phyloP scores from a whole-genome alignment of 2,888 invertebrate species.

The Thymelicus lineola region DNA sequence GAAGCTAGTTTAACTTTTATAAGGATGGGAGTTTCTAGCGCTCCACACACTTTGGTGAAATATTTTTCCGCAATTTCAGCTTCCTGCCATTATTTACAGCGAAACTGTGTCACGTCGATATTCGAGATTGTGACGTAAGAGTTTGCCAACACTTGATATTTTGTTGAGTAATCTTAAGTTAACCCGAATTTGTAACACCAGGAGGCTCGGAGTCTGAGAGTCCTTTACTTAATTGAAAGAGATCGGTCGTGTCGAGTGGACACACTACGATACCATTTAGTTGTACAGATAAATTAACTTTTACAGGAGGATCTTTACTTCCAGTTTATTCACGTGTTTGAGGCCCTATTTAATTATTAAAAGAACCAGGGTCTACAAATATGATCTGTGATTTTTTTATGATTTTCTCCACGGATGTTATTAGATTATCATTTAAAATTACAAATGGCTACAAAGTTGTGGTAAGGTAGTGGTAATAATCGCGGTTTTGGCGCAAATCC shows the following conservation, averaged over 20 bases:
- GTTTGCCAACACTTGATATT: conserved; percentile 29
- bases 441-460: too few relatives aligned
- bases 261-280: conserved; percentile 52
- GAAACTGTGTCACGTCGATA: conserved; percentile 37
- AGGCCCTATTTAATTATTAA: too few relatives aligned
- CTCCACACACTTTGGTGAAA: conserved; percentile 33
- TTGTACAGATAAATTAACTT: conserved; percentile 18
- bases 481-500: too few relatives aligned
- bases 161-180: conserved; percentile 31
- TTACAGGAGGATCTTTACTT: background rate
- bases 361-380: too few relatives aligned
- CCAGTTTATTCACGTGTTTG: too few relatives aligned
- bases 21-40: conserved; percentile 28
- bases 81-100: conserved; percentile 33
- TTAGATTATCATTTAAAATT: too few relatives aligned
- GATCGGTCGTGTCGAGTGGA: conserved; percentile 65
- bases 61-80: conserved; percentile 38
- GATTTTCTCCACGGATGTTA: too few relatives aligned
- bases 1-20: conserved; percentile 35
- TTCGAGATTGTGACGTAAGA: conserved; percentile 33
- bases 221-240: conserved; percentile 79
- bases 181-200: conserved; percentile 29
- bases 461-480: too few relatives aligned
- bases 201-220: conserved; percentile 46
- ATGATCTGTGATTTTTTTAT: too few relatives aligned